These are phyloP conservation scores for Asobara japonica DNA, from an alignment of 1,140 invertebrate genomes.

Conservation along the genomic window DNA sequence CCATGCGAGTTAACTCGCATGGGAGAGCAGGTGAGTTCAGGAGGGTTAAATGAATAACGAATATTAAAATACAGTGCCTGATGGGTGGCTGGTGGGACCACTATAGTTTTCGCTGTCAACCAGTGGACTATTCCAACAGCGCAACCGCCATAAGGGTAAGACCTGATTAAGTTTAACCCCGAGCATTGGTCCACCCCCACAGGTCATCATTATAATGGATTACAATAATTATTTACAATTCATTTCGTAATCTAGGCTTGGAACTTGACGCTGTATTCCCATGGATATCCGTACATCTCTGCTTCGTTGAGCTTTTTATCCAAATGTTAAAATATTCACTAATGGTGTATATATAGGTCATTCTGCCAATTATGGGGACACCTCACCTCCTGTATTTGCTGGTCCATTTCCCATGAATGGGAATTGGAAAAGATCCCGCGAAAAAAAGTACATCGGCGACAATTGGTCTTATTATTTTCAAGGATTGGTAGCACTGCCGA, in stretches of 20 bases:
- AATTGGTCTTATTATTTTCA: too few species aligned
- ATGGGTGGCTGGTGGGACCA: slow-evolving; percentile 79
- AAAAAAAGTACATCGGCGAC: too few species aligned
- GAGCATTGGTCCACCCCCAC: slow-evolving; percentile 32
- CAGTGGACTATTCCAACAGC: slow-evolving; percentile 83
- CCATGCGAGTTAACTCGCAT: too few species aligned
- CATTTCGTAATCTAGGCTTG: slow-evolving; percentile 19
- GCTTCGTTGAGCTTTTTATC: slow-evolving; percentile 29
- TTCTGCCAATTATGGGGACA: too few species aligned
- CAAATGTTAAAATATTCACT: background rate
- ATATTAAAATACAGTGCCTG: slow-evolving; percentile 71
- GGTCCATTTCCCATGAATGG: too few species aligned
- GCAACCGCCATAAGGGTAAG: slow-evolving; percentile 84
- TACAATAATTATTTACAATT: slow-evolving; percentile 11
- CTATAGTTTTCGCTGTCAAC: slow-evolving; percentile 89
- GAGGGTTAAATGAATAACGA: too few species aligned
- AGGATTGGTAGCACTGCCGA: too few species aligned
- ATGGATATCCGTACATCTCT: slow-evolving; percentile 27
- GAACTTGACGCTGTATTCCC: slow-evolving; percentile 31
- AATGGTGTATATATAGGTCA: background rate
- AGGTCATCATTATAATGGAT: background rate
- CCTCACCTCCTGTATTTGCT: too few species aligned
- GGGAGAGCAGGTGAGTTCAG: too few species aligned
- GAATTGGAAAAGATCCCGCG: too few species aligned
- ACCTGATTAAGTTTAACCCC: slow-evolving; percentile 42